These are phyloP conservation scores for Chelon auratus DNA, from an alignment of 2,797 vertebrate species.

Conservation along the genomic window DNA sequence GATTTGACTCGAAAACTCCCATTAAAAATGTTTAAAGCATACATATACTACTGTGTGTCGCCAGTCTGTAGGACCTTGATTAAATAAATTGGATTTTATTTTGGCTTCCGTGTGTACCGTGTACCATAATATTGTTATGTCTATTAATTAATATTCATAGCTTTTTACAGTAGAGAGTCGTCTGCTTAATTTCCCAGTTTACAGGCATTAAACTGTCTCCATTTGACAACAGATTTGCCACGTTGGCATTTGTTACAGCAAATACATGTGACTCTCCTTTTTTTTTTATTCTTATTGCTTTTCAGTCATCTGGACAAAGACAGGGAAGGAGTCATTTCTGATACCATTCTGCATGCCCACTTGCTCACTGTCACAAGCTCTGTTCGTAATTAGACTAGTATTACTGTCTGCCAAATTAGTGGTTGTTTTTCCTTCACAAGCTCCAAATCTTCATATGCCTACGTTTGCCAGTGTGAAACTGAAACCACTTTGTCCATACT, in stretches of 20 bases:
- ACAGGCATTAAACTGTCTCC: constrained; percentile 57
- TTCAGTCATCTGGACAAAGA: constrained; percentile 74
- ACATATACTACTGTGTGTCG: no score
- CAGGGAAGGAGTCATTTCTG: constrained; percentile 69
- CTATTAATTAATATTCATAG: background rate
- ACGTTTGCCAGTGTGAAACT: constrained; percentile 48
- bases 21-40: no score
- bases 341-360: constrained; percentile 58
- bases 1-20: no score
- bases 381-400: constrained; percentile 71
- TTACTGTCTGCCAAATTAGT: constrained; percentile 71
- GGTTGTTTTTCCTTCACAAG: constrained; percentile 60
- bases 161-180: constrained; percentile 14
- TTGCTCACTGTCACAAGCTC: constrained; percentile 64
- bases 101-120: no score
- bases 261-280: constrained; percentile 61
- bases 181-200: constrained; percentile 56
- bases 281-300: constrained; percentile 50
- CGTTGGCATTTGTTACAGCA: constrained; percentile 64
- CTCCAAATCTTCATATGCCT: constrained; percentile 65
- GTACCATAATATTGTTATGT: no score
- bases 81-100: no score
- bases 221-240: constrained; percentile 72
- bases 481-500: constrained; percentile 55
- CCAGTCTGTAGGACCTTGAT: no score